Conservation (phyloP, 2,888 invertebrate genomes). For the Melanostoma mellinum region DNA sequence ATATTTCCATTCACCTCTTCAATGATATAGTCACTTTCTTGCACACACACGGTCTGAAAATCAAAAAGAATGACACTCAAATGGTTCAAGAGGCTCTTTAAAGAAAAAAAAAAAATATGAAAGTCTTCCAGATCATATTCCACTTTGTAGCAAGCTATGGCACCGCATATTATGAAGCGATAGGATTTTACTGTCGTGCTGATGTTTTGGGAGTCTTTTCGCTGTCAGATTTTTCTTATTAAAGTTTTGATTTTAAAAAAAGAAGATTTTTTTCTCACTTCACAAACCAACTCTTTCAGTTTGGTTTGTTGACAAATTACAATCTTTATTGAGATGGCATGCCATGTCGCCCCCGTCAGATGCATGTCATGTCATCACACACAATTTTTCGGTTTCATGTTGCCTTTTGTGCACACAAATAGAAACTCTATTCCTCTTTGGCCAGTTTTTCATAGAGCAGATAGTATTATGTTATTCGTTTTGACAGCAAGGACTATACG, state of each 20-base stretch:
- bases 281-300: slow-evolving; percentile 14
- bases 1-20: slow-evolving; percentile 28
- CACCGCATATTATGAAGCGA: background rate
- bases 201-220: slow-evolving; percentile 50
- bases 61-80: slow-evolving; percentile 41
- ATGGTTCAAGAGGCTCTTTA: slow-evolving; percentile 26
- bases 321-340: slow-evolving; percentile 69
- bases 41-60: slow-evolving; percentile 30
- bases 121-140: slow-evolving; percentile 33
- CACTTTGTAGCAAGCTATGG: slow-evolving; percentile 20
- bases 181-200: slow-evolving; percentile 39
- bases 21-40: slow-evolving; percentile 5
- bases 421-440: slow-evolving; percentile 40
- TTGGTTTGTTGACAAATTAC: slow-evolving; percentile 69
- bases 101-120: slow-evolving; percentile 11
- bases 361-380: slow-evolving; percentile 63
- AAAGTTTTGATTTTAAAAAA: slow-evolving; percentile 1
- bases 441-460: slow-evolving; percentile 22
- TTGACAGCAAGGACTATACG: slow-evolving; percentile 46
- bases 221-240: slow-evolving; percentile 23
- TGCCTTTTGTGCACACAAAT: background rate
- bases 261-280: slow-evolving; percentile 2
- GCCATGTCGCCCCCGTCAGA: slow-evolving; percentile 64
- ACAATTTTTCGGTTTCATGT: slow-evolving; percentile 36
- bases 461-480: slow-evolving; percentile 60